These are phyloP conservation scores for Anisognathus igniventris DNA, from an alignment of 2,797 vertebrate species.

Conservation along the genomic window DNA sequence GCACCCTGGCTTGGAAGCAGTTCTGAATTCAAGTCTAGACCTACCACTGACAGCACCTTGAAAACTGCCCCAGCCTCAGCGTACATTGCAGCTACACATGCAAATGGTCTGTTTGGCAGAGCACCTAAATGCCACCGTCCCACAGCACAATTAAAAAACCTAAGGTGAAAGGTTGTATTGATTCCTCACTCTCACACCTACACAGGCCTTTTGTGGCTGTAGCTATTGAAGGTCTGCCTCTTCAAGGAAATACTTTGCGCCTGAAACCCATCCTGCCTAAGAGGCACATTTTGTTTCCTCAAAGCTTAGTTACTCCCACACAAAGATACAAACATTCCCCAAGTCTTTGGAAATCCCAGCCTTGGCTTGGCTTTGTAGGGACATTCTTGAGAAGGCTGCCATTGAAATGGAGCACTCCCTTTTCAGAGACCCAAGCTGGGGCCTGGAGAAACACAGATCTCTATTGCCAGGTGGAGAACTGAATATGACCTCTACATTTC, in stretches of 20 bases:
- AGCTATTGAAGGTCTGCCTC: not conserved
- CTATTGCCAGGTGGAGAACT: not conserved
- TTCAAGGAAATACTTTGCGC: not conserved
- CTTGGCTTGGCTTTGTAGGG: not conserved
- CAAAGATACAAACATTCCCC: not conserved
- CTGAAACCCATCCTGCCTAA: constrained; percentile 9
- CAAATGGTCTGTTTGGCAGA: not conserved
- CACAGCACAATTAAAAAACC: not conserved
- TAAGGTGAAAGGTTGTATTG: not conserved
- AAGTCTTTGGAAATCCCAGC: not conserved
- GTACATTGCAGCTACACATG: not conserved
- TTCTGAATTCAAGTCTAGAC: not conserved
- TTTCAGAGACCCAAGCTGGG: not conserved
- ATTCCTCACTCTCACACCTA: constrained; percentile 23
- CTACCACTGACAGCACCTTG: not conserved
- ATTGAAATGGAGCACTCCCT: not conserved
- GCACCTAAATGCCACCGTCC: not conserved
- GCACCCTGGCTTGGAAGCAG: not conserved
- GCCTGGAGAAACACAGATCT: not conserved
- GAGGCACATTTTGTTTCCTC: constrained; percentile 20
- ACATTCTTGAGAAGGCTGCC: not conserved
- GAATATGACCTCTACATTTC: not conserved
- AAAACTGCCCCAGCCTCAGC: not conserved
- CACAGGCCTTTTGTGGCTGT: not conserved
- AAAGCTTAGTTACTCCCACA: not conserved